A percentile compares a stretch with the other conserved stretches of the same genome.
phyloP scores from a whole-genome alignment of 2,113 vertebrate genomes.

The Amphiprion ocellaris region DNA sequence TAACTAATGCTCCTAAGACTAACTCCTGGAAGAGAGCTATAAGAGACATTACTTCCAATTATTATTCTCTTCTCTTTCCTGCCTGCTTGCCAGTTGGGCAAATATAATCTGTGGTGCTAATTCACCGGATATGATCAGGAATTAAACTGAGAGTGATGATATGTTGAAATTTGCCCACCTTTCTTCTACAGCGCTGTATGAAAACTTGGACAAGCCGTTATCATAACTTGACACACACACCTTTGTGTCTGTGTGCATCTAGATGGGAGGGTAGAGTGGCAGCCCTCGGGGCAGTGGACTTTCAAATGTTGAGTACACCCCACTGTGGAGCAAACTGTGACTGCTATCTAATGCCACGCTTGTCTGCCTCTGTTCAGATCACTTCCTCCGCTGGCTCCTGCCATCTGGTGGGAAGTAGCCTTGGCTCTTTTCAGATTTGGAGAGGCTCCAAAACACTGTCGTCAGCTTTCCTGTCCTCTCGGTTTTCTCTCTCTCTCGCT shows the following conservation, averaged over 20 bases:
- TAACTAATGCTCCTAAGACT: constrained; percentile 13
- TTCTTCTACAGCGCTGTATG: background rate
- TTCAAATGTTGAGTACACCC: constrained; percentile 47
- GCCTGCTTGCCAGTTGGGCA: constrained; percentile 11
- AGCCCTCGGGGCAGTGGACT: constrained; percentile 17
- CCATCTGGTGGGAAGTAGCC: constrained; percentile 59
- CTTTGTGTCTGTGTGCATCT: constrained; percentile 4
- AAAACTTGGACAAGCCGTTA: constrained; percentile 1
- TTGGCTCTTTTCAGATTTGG: constrained; percentile 36
- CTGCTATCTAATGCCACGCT: constrained; percentile 57
- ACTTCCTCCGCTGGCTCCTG: constrained; percentile 38
- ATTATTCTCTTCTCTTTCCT: constrained; percentile 25
- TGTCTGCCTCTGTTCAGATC: constrained; percentile 68
- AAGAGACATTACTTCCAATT: constrained; percentile 21
- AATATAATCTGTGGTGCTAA: constrained; percentile 16
- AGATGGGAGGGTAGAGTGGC: constrained; percentile 14
- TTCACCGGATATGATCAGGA: constrained; percentile 30
- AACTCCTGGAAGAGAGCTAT: constrained; percentile 15
- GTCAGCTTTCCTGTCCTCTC: constrained; percentile 12
- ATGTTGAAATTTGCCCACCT: background rate
- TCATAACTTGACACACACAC: constrained; percentile 1
- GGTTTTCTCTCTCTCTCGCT: background rate
- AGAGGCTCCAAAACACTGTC: constrained; percentile 44
- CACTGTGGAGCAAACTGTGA: constrained; percentile 49
- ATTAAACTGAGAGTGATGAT: constrained; percentile 9